phyloP scores from a whole-genome alignment of 2,888 invertebrate genomes.

The Chydorus sphaericus region DNA sequence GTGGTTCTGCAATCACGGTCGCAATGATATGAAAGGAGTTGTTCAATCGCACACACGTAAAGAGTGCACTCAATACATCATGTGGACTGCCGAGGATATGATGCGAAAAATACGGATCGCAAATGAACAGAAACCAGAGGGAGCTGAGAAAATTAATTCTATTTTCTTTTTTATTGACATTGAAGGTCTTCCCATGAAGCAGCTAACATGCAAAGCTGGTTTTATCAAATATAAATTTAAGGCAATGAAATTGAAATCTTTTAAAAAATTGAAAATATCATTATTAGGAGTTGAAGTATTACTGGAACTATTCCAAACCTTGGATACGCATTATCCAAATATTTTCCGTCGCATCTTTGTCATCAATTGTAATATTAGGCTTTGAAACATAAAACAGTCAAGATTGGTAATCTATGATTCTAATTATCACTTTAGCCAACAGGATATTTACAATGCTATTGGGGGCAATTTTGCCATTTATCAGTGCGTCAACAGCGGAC shows the following conservation, averaged over 20 bases:
- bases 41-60: not conserved
- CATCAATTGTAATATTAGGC: conserved; percentile 30
- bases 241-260: not conserved
- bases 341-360: conserved; percentile 30
- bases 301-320: conserved; percentile 20
- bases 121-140: not conserved
- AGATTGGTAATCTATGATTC: not conserved
- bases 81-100: not conserved
- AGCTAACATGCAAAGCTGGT: not conserved
- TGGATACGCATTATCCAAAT: conserved; percentile 34
- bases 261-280: too few relatives aligned
- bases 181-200: not conserved
- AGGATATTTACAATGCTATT: conserved; percentile 31
- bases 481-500: conserved; percentile 31
- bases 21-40: not conserved
- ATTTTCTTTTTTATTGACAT: not conserved
- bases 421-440: conserved; percentile 26
- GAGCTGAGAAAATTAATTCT: not conserved
- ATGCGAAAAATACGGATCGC: not conserved
- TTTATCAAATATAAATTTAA: not conserved
- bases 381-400: not conserved
- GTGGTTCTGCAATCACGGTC: not conserved
- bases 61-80: not conserved
- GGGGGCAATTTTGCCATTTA: conserved; percentile 30
- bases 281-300: not conserved